phyloP scores from a whole-genome alignment of 2,113 vertebrate genomes.

The Anser cygnoides region DNA sequence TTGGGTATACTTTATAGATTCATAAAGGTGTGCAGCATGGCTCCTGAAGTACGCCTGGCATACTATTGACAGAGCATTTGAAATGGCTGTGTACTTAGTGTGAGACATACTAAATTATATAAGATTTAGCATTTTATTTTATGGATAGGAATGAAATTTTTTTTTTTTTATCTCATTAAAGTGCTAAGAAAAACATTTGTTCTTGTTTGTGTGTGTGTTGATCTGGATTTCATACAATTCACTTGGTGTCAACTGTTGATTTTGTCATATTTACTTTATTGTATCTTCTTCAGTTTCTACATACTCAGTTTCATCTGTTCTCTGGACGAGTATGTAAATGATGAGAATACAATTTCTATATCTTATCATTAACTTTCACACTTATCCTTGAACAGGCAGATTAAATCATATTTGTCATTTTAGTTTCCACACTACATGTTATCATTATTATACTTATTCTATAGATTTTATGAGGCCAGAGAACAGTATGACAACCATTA shows the following conservation, averaged over 20 bases:
- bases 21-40: fast-evolving
- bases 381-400: background rate
- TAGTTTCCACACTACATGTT: background rate
- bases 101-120: background rate
- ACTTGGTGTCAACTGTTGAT: background rate
- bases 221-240: background rate
- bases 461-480: background rate
- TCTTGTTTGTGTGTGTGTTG: background rate
- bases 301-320: background rate
- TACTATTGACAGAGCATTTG: background rate
- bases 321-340: background rate
- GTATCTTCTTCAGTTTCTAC: background rate
- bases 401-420: background rate
- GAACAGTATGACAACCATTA: background rate
- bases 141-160: background rate
- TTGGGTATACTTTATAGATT: background rate
- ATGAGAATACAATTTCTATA: background rate
- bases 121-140: background rate
- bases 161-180: background rate
- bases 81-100: background rate
- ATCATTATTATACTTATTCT: background rate
- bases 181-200: background rate
- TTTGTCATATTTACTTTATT: background rate
- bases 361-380: background rate
- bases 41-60: background rate